Conservation (phyloP, 1,140 invertebrate species). For the Melitaea cinxia region DNA sequence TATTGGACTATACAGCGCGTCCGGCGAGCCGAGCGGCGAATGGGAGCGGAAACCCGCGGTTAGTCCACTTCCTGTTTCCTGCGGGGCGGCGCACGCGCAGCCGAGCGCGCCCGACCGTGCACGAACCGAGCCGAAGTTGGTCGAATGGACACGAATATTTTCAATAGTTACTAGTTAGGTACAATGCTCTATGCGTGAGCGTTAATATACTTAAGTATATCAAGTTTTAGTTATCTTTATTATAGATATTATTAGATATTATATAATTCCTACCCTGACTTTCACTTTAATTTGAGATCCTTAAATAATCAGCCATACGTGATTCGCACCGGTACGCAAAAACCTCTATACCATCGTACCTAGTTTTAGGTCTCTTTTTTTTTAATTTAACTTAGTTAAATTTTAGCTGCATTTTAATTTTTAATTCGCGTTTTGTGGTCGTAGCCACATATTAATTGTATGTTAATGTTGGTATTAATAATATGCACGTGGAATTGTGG, state of each 20-base stretch:
- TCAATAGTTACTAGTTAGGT: background rate
- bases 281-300: too few species aligned
- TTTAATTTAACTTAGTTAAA: too few species aligned
- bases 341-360: too few species aligned
- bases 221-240: background rate
- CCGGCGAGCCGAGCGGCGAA: constrained; percentile 66
- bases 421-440: too few species aligned
- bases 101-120: constrained; percentile 60
- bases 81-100: constrained; percentile 69
- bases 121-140: constrained; percentile 19
- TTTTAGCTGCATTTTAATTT: too few species aligned
- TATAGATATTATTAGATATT: background rate
- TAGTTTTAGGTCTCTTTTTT: too few species aligned
- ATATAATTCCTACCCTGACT: too few species aligned
- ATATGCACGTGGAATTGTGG: too few species aligned
- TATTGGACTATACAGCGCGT: constrained; percentile 71
- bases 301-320: too few species aligned
- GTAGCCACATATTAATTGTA: too few species aligned
- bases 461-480: too few species aligned
- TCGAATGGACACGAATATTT: constrained; percentile 13
- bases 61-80: constrained; percentile 81
- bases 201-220: background rate
- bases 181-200: background rate
- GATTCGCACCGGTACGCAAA: too few species aligned
- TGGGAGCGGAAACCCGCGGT: constrained; percentile 80